A percentile compares a stretch with the other conserved stretches of the same genome.
These are phyloP conservation scores for Edolisoma coerulescens DNA, from an alignment of 2,113 vertebrate genomes.

Conservation along the genomic window DNA sequence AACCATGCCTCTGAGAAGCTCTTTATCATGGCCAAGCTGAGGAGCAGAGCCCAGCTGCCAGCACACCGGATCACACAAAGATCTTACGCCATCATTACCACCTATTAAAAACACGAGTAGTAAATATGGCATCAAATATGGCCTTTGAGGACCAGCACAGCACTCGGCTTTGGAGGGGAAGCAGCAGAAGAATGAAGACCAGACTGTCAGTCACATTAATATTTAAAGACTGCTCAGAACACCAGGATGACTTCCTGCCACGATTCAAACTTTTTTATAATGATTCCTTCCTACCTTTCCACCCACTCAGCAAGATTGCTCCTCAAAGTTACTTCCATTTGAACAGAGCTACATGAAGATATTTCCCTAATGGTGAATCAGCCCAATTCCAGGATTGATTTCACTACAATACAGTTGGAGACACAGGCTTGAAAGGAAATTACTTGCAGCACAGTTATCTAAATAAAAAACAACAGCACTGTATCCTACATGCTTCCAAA, in stretches of 20 bases:
- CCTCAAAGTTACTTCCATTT: neutral
- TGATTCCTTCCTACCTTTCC: slow-evolving; percentile 17
- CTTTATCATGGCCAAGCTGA: rapidly evolving
- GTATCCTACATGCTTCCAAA: neutral
- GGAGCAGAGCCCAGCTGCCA: neutral
- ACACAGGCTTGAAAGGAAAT: neutral
- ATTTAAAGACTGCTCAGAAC: neutral
- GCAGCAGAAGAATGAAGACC: neutral
- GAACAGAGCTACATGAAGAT: neutral
- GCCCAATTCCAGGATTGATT: neutral
- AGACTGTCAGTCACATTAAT: neutral
- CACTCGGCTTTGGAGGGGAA: neutral
- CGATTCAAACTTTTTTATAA: neutral
- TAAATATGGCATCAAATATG: neutral
- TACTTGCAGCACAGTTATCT: neutral
- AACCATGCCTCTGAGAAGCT: neutral
- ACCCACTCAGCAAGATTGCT: slow-evolving; percentile 20
- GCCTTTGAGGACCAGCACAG: neutral
- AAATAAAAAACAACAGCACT: neutral
- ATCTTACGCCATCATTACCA: neutral
- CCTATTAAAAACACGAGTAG: rapidly evolving
- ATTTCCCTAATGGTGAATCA: slow-evolving; percentile 19
- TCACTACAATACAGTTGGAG: neutral
- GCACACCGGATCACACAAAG: rapidly evolving
- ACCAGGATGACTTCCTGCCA: neutral